phyloP scores from a whole-genome alignment of 2,113 vertebrate species.

The human (Homo sapiens) region GRCh38 chr9:124378001-124378500 shows the following conservation, averaged over 20 bases:
- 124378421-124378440: slow-evolving; percentile 98
- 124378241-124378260: slow-evolving; percentile 92
- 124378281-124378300: slow-evolving; percentile 95
- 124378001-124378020: slow-evolving; percentile 90
- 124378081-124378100: slow-evolving; percentile 93
- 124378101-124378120: slow-evolving; percentile 91
- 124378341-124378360: slow-evolving; percentile 93
- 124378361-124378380: slow-evolving; percentile 87
- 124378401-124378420: slow-evolving; percentile 90
- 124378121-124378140: slow-evolving; percentile 90
- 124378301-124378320: slow-evolving; percentile 95
- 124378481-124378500: slow-evolving; percentile 95
- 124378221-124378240: slow-evolving; percentile 88
- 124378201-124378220: slow-evolving; percentile 91
- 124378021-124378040: slow-evolving; percentile 91
- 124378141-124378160: slow-evolving; percentile 89
- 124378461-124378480: slow-evolving; percentile 97
- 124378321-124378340: slow-evolving; percentile 93
- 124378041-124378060: slow-evolving; percentile 85
- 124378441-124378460: slow-evolving; percentile 99
- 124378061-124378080: slow-evolving; percentile 91
- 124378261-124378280: slow-evolving; percentile 93
- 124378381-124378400: slow-evolving; percentile 88
- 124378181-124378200: slow-evolving; percentile 92
- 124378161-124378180: slow-evolving; percentile 93